Evolutionary conservation across 23 tunicate species (phyloP).

Genomic region (Trididemnum nubilum): DNA sequence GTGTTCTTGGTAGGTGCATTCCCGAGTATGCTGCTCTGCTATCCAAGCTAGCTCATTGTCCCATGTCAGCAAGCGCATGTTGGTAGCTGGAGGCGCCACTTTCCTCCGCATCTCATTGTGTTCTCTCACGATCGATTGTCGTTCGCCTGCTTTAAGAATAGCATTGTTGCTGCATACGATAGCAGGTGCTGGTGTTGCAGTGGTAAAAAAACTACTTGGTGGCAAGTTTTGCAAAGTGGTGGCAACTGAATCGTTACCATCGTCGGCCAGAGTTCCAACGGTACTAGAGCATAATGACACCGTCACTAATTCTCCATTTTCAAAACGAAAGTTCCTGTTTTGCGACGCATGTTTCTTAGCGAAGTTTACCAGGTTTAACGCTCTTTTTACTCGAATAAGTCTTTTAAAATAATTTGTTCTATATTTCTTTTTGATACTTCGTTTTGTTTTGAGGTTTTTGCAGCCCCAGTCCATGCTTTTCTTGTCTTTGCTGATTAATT

Average conservation of each 20-base stretch:
- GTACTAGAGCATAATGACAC: not conserved
- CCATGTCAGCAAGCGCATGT: constrained; percentile 74
- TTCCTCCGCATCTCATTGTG: constrained; percentile 64
- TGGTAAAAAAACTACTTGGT: too few species aligned
- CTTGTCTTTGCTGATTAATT: too few species aligned
- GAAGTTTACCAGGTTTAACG: too few species aligned
- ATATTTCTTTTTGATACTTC: too few species aligned
- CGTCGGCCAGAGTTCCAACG: not conserved
- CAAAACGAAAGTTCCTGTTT: too few species aligned
- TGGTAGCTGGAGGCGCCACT: constrained; percentile 62
- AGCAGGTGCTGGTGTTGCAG: not conserved
- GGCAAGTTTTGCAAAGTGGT: too few species aligned
- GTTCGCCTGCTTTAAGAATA: not conserved
- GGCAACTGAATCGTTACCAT: not conserved
- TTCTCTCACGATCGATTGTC: not conserved
- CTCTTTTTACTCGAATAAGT: too few species aligned
- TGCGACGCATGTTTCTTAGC: too few species aligned
- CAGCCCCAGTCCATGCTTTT: too few species aligned
- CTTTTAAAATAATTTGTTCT: too few species aligned
- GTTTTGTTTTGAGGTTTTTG: too few species aligned
- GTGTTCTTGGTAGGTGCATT: constrained; percentile 51
- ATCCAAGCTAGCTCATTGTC: constrained; percentile 83
- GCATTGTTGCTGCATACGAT: not conserved
- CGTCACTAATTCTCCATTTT: not conserved
- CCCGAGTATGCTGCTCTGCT: constrained; percentile 46